A percentile compares a stretch with the other conserved stretches of the same genome.
Conservation (phyloP, 2,888 invertebrate species). For the Latrodectus elegans region DNA sequence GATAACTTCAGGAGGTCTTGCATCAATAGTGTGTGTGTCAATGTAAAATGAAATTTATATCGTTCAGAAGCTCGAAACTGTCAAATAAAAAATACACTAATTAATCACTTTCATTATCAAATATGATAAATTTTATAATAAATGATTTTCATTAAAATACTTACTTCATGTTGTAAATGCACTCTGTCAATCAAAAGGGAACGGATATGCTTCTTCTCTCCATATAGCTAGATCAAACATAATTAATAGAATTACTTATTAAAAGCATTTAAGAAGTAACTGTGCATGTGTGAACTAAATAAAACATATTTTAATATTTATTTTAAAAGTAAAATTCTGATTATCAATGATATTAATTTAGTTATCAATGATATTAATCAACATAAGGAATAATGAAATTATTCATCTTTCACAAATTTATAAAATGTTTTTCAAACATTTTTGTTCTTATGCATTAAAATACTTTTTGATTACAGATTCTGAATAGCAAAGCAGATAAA, state of each 20-base stretch:
- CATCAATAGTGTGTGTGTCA: conserved; percentile 80
- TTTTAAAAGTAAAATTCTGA: no score
- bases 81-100: conserved; percentile 59
- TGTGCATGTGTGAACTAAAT: no score
- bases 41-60: conserved; percentile 77
- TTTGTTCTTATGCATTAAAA: no score
- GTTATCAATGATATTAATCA: no score
- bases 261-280: no score
- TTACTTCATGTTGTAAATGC: conserved; percentile 81
- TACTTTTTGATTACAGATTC: no score
- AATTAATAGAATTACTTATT: background rate
- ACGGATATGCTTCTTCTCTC: conserved; percentile 80
- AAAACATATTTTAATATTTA: no score
- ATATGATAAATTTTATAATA: background rate
- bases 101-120: background rate
- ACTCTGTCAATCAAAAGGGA: conserved; percentile 82
- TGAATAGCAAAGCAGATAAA: no score
- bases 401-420: no score
- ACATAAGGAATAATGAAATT: no score
- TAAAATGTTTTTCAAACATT: no score
- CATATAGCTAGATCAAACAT: conserved; percentile 77
- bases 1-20: conserved; percentile 80
- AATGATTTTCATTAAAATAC: conserved; percentile 11
- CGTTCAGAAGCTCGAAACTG: conserved; percentile 75
- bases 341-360: no score